Evolutionary conservation across 2,888 invertebrate genomes (phyloP).

Genomic region (Metopia argyrocephala): DNA sequence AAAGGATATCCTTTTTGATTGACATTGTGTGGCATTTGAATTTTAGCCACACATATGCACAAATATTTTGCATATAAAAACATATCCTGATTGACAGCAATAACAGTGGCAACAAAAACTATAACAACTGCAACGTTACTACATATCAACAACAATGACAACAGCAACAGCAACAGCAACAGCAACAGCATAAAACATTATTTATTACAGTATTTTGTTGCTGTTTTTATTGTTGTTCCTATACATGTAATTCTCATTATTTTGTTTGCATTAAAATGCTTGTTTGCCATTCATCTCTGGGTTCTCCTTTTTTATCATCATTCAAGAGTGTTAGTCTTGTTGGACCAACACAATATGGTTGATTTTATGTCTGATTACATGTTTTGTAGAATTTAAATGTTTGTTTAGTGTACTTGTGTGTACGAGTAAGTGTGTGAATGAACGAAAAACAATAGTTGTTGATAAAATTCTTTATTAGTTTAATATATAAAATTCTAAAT

Average conservation of each 20-base stretch:
- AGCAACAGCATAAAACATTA: background rate
- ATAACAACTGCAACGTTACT: background rate
- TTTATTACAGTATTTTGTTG: background rate
- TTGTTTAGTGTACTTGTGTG: background rate
- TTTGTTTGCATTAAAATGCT: background rate
- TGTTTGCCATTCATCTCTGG: background rate
- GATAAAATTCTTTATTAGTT: constrained; percentile 26
- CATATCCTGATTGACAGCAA: constrained; percentile 59
- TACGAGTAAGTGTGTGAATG: background rate
- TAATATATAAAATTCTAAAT: background rate
- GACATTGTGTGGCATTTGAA: constrained; percentile 63
- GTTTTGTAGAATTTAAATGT: background rate
- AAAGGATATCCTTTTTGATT: constrained; percentile 62
- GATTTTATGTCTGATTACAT: constrained; percentile 52
- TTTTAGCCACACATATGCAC: constrained; percentile 64
- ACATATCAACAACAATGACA: background rate
- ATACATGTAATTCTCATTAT: background rate
- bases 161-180: background rate
- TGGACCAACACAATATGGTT: constrained; percentile 34
- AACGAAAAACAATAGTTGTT: background rate
- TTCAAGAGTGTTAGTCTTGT: background rate
- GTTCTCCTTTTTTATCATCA: too few species aligned
- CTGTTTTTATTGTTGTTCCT: background rate
- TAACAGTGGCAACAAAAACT: constrained; percentile 11
- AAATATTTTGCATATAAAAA: constrained; percentile 60